Evolutionary conservation across 1,140 invertebrate genomes (phyloP).

Genomic region (Drosophila watanabei): DNA sequence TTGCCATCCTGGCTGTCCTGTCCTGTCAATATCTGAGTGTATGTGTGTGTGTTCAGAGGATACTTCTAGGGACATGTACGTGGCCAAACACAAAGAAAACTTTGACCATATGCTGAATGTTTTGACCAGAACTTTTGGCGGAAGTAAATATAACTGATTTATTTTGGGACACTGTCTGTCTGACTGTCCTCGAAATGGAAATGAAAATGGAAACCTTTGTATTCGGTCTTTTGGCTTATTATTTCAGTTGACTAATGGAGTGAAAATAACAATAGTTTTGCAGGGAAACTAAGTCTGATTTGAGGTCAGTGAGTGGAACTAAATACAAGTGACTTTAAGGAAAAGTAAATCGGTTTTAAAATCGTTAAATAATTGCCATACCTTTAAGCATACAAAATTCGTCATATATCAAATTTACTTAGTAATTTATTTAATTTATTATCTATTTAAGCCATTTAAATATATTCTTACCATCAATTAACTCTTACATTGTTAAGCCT

Average conservation of each 20-base stretch:
- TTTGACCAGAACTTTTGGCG: constrained; percentile 22
- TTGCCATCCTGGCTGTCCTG: constrained; percentile 39
- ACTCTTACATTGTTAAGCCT: background rate
- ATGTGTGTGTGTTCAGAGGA: constrained; percentile 20
- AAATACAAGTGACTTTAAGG: background rate
- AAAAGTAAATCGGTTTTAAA: background rate
- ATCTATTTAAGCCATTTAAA: background rate
- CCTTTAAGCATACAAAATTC: background rate
- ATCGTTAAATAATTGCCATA: background rate
- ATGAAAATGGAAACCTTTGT: background rate
- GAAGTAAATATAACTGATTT: constrained; percentile 52
- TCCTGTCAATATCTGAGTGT: constrained; percentile 42
- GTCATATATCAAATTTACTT: background rate
- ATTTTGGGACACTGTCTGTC: constrained; percentile 15
- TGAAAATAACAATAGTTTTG: background rate
- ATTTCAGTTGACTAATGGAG: constrained; percentile 2
- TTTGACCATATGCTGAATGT: constrained; percentile 11
- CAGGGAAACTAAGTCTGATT: background rate
- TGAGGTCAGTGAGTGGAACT: background rate
- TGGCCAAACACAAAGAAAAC: constrained; percentile 49
- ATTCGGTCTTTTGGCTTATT: background rate
- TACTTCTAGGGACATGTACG: constrained; percentile 43
- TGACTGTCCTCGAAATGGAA: constrained; percentile 3
- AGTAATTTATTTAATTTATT: background rate
- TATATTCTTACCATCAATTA: background rate